Base-by-base conservation (phyloP, 2,797 vertebrate genomes). In the Myripristis jacobus region DNA sequence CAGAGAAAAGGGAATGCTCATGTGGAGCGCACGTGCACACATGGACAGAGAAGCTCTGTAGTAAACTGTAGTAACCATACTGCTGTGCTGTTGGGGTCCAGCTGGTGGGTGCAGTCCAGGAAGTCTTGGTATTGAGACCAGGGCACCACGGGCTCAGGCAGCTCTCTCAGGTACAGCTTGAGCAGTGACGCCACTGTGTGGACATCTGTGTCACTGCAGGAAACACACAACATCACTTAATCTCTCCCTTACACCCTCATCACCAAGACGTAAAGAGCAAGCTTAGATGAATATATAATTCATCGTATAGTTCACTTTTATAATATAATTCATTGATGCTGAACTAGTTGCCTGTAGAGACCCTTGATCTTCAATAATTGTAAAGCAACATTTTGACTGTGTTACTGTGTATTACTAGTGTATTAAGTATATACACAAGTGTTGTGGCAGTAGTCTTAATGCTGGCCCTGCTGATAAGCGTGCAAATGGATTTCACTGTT, bases 121-220 rank as follows among this genome's bases (percentile, higher is more conserved):
- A 97, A 98, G 68, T 94, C 94, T 47, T 99, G 96, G 3, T 99
- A 99, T 91, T 98, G 97, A 21, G 73, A 87, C 96, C 97, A 99
- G 18, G 98, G 98, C 22, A 99, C 91, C 0, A 96, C 96, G 0
- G 98, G 98, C 82, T 98, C 95, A 0, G 98, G 98, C 11, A 99
- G 95, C 89, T 99, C 98, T 11, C 98, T 90, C 74, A 99, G 94
- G 88, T 99, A 99, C 67, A 99, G 93, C 70, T 99, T 99, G 70
- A 99, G 87, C 74, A 99, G 92, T 0, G 98, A 99, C 10, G 96
- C 97, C 90, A 99, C 98, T 0, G 98, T 99, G 94, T 99, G 98
- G 71, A 99, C 97, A 36, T 99, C 98, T 0, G 98, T 99, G 77
- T 98, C 96, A 86, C 98, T 99, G 95, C 70, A 83, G 36, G 2